Evolutionary conservation across 1,140 invertebrate genomes (phyloP), one percentile per base, ranked within the genome.

Genomic region (Drosophila leontia): DNA sequence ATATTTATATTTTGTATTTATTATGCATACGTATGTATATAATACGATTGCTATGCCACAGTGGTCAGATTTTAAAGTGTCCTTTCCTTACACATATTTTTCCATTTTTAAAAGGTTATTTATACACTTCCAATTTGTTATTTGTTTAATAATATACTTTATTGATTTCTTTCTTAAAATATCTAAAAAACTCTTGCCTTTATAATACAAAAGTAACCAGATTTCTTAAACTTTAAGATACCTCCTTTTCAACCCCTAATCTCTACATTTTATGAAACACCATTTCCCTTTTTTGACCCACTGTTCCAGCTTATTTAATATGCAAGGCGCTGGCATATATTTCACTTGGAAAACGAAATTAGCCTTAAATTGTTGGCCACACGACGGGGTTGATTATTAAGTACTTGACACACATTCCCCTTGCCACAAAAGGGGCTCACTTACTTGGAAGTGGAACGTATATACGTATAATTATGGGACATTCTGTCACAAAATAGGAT

Each of bases 1-100:
- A 87, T 83, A 88, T 88, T 81, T 74, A 78, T 88, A 81, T 84
- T 75, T 71, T 83, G 71, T 80, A 68, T 88, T 88, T 78, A 88
- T 87, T 87, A 84, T 84, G 80, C 84, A 84, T 80, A 67, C 61
- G 63, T 78, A 75, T 69, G 70, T 78, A 80, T 42, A 6, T 56
- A 48, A 67, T 72, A 35, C 26, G 45, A 37, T 60, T 41, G 19
- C n/a, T 42, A 19, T 17, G 56, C 29, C 41, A 80, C 56, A 39
- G 64, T 62, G 72, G 42, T 60, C 45, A 51, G 6, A 11, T 7
- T 17, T 17, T 17, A 4, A 1, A 26, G 13, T 13, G 5, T 15
- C 1, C 23, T 48, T 15, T 48, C 1, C 15, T n/a, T 7, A 32
- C 0, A 17, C 2, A 29, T 29, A n/a, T n/a, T 5, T 11, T n/a